Percentiles rank a stretch among this genome's conserved stretches.
Evolutionary conservation across 2,113 vertebrate genomes (phyloP).

Genomic region (Prunella himalayana): DNA sequence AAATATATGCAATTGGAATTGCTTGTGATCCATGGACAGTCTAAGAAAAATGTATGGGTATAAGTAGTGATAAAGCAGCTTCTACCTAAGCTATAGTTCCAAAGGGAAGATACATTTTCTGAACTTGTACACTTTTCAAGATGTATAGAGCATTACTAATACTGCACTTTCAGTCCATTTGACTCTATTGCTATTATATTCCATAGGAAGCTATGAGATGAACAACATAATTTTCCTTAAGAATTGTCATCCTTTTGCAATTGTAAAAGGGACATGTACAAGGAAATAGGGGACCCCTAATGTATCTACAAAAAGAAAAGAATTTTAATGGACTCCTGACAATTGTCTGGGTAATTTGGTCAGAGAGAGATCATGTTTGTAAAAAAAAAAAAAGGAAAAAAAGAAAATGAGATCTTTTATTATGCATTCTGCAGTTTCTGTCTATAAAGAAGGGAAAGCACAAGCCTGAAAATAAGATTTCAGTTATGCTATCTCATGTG

Average conservation of each 20-base stretch:
- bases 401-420: background rate
- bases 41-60: background rate
- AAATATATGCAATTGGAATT: background rate
- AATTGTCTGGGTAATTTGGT: background rate
- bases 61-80: background rate
- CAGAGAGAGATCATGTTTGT: background rate
- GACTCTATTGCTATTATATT: background rate
- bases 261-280: background rate
- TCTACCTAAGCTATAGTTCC: background rate
- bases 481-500: background rate
- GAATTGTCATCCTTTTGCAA: background rate
- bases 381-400: fast-evolving
- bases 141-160: background rate
- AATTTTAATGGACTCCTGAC: background rate
- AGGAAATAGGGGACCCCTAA: background rate
- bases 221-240: background rate
- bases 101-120: background rate
- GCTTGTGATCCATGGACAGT: background rate
- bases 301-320: background rate
- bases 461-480: background rate
- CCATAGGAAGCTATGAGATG: background rate
- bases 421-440: background rate
- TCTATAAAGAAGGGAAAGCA: background rate
- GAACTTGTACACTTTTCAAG: background rate
- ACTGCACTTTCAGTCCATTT: background rate